Conservation (phyloP, 2,113 vertebrate genomes). For the Crotophaga sulcirostris region DNA sequence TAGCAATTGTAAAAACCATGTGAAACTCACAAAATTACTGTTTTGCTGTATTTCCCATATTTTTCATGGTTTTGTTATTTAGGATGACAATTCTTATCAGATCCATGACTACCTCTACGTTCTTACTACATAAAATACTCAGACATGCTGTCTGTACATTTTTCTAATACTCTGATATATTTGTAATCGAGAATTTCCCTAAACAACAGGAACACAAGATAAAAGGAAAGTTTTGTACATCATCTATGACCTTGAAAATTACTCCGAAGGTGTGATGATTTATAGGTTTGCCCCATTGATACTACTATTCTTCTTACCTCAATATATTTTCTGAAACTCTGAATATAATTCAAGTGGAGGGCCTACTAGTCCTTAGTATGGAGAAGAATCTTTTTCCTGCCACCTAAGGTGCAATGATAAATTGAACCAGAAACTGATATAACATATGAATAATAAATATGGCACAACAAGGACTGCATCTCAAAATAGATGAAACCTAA, state of each 20-base stretch:
- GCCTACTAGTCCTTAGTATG: not conserved
- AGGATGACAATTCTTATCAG: not conserved
- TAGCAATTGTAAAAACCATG: not conserved
- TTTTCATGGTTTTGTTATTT: not conserved
- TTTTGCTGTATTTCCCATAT: not conserved
- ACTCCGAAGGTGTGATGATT: not conserved
- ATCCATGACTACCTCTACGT: not conserved
- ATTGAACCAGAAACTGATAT: not conserved
- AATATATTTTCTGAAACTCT: not conserved
- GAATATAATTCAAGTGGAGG: not conserved
- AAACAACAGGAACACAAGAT: not conserved
- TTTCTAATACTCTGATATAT: not conserved
- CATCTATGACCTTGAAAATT: not conserved
- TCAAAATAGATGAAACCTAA: not conserved
- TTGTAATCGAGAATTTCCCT: not conserved
- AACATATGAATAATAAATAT: slow-evolving; percentile 18
- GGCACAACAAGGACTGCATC: not conserved
- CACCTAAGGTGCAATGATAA: slow-evolving; percentile 10
- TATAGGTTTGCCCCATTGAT: not conserved
- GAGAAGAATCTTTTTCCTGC: not conserved
- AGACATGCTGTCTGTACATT: not conserved
- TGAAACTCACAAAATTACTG: not conserved
- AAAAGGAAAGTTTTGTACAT: not conserved
- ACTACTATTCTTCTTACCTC: not conserved
- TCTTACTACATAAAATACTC: not conserved